Percentiles rank a stretch among this genome's conserved stretches.
Evolutionary conservation across 2,888 invertebrate species (phyloP).

Genomic region (Agyllia agylla): DNA sequence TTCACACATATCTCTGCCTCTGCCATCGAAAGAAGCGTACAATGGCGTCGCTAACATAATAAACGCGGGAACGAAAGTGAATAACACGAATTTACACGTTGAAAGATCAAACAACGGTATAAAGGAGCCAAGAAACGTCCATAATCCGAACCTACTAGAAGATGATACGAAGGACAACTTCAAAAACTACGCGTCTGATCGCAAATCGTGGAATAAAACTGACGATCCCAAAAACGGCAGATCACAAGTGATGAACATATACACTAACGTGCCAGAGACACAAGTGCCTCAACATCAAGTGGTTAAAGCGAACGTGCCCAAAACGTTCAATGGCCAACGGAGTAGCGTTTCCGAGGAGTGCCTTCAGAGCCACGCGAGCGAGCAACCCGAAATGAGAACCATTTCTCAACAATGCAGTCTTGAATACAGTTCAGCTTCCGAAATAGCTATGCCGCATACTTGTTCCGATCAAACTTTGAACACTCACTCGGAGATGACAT

Average conservation of each 20-base stretch:
- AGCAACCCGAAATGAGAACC: slow-evolving; percentile 90
- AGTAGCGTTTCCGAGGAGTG: slow-evolving; percentile 88
- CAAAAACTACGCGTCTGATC: slow-evolving; percentile 85
- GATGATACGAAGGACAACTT: slow-evolving; percentile 92
- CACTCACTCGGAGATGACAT: slow-evolving; percentile 88
- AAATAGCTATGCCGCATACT: slow-evolving; percentile 88
- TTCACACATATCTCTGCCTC: slow-evolving; percentile 88
- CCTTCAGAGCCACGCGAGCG: slow-evolving; percentile 85
- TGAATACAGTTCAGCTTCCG: slow-evolving; percentile 93
- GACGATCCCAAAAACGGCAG: slow-evolving; percentile 85
- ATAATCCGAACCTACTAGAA: slow-evolving; percentile 93
- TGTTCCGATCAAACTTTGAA: slow-evolving; percentile 89
- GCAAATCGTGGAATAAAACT: slow-evolving; percentile 85
- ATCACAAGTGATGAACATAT: slow-evolving; percentile 90
- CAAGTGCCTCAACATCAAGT: slow-evolving; percentile 91
- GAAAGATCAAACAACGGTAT: slow-evolving; percentile 90
- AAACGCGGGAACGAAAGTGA: slow-evolving; percentile 95
- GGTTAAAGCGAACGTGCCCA: slow-evolving; percentile 84
- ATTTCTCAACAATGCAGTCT: slow-evolving; percentile 95
- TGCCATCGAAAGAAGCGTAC: slow-evolving; percentile 87
- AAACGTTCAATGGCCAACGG: slow-evolving; percentile 84
- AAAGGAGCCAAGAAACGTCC: slow-evolving; percentile 89
- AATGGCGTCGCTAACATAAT: slow-evolving; percentile 92
- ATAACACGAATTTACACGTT: slow-evolving; percentile 96
- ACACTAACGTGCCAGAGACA: slow-evolving; percentile 93